These are phyloP conservation scores for Oreamnos americanus DNA, from an alignment of 2,113 vertebrate genomes.

Conservation along the genomic window DNA sequence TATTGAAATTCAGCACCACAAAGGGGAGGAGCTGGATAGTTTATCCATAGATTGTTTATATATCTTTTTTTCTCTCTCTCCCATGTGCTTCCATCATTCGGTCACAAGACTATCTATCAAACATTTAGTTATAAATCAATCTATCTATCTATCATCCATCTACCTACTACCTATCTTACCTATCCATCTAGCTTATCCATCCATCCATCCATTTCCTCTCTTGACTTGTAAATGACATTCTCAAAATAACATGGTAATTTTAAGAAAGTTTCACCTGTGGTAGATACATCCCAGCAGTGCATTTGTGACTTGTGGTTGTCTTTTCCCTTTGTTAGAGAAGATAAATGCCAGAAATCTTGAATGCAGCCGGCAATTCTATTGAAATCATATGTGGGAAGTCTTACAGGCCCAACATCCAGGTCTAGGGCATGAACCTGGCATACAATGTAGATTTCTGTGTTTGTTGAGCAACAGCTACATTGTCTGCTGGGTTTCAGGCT, in stretches of 20 bases:
- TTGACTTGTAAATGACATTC: conserved; percentile 13
- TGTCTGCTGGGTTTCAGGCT: conserved; percentile 99
- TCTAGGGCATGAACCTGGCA: conserved; percentile 97
- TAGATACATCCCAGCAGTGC: background rate
- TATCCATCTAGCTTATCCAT: background rate
- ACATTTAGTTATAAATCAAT: background rate
- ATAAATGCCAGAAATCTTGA: background rate
- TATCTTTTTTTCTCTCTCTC: background rate
- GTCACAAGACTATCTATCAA: background rate
- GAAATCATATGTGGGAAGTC: background rate
- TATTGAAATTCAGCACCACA: conserved; percentile 32
- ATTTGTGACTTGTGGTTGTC: background rate
- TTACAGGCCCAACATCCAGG: conserved; percentile 70
- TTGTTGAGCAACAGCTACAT: conserved; percentile 99
- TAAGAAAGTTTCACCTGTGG: background rate
- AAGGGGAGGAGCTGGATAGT: conserved; percentile 35
- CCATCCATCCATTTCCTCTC: background rate
- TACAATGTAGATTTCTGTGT: conserved; percentile 99
- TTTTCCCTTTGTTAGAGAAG: background rate
- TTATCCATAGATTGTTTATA: background rate
- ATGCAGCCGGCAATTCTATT: background rate
- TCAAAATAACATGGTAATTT: conserved; percentile 8
- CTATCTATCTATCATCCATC: background rate
- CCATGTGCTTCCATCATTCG: background rate
- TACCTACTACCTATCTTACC: background rate